Percentiles rank a stretch among this genome's conserved stretches.
Conservation (phyloP, 2,888 invertebrate species). For the Plebejus melissa region DNA sequence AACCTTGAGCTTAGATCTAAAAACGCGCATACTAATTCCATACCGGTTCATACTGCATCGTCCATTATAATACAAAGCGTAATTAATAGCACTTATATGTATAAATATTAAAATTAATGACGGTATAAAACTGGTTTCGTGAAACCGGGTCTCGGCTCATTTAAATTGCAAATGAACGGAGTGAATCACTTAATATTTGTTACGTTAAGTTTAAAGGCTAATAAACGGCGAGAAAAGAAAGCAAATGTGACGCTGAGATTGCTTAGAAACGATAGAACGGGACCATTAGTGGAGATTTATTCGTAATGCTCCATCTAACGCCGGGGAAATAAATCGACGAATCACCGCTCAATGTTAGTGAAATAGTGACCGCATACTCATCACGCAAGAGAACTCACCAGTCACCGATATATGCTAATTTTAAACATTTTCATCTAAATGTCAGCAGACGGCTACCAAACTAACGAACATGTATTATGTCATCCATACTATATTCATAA, state of each 20-base stretch:
- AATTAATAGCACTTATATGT: constrained; percentile 19
- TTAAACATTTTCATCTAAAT: neutral
- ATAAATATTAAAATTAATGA: constrained; percentile 27
- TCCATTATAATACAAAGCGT: constrained; percentile 12
- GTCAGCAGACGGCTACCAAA: neutral
- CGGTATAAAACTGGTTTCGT: constrained; percentile 24
- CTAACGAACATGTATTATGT: neutral
- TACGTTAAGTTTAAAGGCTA: constrained; percentile 20
- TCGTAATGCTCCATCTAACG: constrained; percentile 16
- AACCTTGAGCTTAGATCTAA: constrained; percentile 18
- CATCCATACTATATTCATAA: no score
- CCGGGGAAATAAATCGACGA: constrained; percentile 15
- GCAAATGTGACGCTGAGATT: constrained; percentile 16
- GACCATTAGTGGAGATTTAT: constrained; percentile 26
- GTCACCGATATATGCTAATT: neutral
- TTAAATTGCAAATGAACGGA: constrained; percentile 22
- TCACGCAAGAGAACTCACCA: neutral
- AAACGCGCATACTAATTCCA: constrained; percentile 3
- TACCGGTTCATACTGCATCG: constrained; percentile 15
- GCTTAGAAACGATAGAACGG: constrained; percentile 12
- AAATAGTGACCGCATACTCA: neutral
- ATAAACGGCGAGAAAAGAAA: constrained; percentile 23
- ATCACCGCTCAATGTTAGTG: neutral
- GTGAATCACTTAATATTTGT: constrained; percentile 25
- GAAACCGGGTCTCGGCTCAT: constrained; percentile 11